phyloP scores from a whole-genome alignment of 2,113 vertebrate genomes.

The Paracanthobrama guichenoti region DNA sequence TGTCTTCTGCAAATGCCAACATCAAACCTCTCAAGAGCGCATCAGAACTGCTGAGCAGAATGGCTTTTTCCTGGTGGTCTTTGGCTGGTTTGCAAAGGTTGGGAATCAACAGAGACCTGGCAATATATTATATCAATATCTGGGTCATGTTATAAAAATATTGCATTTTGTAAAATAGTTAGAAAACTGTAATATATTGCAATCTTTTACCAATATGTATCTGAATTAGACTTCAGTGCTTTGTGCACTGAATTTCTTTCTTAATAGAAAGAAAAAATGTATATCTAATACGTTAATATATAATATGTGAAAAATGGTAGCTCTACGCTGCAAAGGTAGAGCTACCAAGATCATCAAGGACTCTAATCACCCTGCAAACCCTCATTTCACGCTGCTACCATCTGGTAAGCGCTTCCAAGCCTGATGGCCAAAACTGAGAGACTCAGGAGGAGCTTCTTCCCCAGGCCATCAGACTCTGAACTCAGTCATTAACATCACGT shows the following conservation, averaged over 20 bases:
- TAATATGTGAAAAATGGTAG: background rate
- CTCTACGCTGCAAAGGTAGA: too few species aligned
- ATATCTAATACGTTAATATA: background rate
- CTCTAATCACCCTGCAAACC: too few species aligned
- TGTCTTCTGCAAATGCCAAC: background rate
- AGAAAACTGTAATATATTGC: background rate
- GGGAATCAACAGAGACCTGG: background rate
- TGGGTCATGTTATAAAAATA: background rate
- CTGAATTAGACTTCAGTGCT: too few species aligned
- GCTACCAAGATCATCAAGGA: too few species aligned
- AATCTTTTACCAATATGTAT: background rate
- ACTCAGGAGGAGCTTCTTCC: too few species aligned
- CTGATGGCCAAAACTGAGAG: too few species aligned
- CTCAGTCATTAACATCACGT: too few species aligned
- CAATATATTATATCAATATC: background rate
- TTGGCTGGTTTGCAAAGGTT: background rate
- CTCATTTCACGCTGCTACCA: too few species aligned
- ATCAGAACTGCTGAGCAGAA: conserved; percentile 1
- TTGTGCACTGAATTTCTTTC: too few species aligned
- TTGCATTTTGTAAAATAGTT: background rate
- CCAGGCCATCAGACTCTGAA: too few species aligned
- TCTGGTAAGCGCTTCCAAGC: too few species aligned
- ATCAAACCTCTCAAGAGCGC: conserved; percentile 2
- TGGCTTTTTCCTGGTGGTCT: background rate
- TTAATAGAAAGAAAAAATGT: too few species aligned